Conservation (phyloP, 2,797 vertebrate genomes). For the Lepilemur septentrionalis region DNA sequence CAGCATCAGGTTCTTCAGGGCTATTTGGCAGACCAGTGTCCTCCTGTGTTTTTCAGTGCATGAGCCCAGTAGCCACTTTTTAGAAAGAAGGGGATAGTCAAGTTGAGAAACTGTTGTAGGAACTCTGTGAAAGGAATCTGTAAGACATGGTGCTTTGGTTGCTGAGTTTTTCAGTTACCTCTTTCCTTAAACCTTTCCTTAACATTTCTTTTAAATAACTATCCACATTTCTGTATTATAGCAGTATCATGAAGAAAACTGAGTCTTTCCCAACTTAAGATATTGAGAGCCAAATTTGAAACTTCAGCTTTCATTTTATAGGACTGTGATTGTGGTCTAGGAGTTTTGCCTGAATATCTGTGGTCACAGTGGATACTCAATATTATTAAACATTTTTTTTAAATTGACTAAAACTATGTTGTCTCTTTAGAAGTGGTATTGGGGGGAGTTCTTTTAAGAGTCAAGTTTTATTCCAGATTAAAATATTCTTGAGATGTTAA, state of each 20-base stretch:
- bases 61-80: neutral
- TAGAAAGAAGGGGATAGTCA: neutral
- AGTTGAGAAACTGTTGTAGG: neutral
- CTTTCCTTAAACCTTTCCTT: neutral
- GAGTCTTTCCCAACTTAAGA: neutral
- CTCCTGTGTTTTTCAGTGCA: conserved; percentile 32
- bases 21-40: neutral
- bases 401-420: neutral
- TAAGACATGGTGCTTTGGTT: neutral
- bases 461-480: conserved; percentile 44
- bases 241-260: neutral
- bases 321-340: neutral
- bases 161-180: conserved; percentile 16
- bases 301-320: conserved; percentile 24
- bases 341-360: neutral
- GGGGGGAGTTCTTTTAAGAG: neutral
- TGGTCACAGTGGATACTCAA: conserved; percentile 4
- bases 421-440: neutral
- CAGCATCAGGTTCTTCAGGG: conserved; percentile 53
- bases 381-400: neutral
- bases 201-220: conserved; percentile 31
- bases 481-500: conserved; percentile 41
- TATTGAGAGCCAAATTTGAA: conserved; percentile 10
- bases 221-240: conserved; percentile 38
- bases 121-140: conserved; percentile 28